Evolutionary conservation across 2,113 vertebrate species (phyloP), one percentile per base, ranked within the genome.

Genomic region (Cygnus atratus): DNA sequence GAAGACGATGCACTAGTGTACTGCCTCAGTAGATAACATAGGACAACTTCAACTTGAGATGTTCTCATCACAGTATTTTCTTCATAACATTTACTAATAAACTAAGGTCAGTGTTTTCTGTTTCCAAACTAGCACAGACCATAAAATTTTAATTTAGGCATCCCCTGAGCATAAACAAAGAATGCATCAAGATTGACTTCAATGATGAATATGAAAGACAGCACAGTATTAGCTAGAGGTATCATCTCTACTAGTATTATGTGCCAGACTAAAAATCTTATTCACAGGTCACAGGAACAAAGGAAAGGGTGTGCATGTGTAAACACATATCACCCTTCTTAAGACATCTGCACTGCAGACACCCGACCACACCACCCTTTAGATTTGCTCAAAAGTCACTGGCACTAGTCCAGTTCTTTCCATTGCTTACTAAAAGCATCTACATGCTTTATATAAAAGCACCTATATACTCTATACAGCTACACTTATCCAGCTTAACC

Each of bases 321-420:
- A 61, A 73, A 62, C 35, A 66, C 0, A 0, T 33, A 41, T 50
- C 48, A 43, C 31, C 1, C 43, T 43, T 41, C 63, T 0, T 46
- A 39, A 72, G 20, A 26, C 13, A 67, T 25, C 54, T 75, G 16
- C 13, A 25, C 9, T 29, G 24, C 12, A 52, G n/a, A 79, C 10
- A 31, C 28, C 19, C 43, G 20, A 54, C 25, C 10, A 75, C 28
- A 55, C 31, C 28, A 48, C 28, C 57, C 26, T 61, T 87, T 13
- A 62, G 25, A 74, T 78, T 10, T 41, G n/a, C 17, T 5, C 21
- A 52, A 78, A 90, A 73, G 50, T n/a, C 19, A 59, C 18, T 81
- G 15, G 31, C 37, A 71, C 33, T 9, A 13, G 37, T 33, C 31
- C 46, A 55, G 9, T 35, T 62, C 65, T n/a, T 71, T 75, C 41